Evolutionary conservation across 2,888 invertebrate species (phyloP).

Genomic region (Pseudococcus jackbeardsleyi): DNA sequence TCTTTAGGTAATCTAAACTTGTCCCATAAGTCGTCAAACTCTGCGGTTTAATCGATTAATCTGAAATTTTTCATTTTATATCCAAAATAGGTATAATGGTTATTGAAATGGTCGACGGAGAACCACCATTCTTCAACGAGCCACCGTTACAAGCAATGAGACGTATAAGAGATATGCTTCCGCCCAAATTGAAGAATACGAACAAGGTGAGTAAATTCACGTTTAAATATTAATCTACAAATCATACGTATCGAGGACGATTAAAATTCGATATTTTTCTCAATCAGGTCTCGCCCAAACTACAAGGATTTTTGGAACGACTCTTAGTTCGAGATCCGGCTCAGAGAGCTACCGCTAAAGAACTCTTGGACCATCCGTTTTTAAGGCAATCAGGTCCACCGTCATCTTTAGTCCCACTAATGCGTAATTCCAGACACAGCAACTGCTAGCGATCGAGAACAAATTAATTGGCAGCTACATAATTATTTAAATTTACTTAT

Average conservation of each 20-base stretch:
- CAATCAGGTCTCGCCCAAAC: conserved; percentile 79
- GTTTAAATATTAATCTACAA: neutral
- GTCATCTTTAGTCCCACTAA: conserved; percentile 90
- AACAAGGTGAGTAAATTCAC: conserved; percentile 80
- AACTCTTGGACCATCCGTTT: conserved; percentile 93
- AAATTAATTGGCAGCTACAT: neutral
- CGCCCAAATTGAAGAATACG: conserved; percentile 92
- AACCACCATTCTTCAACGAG: conserved; percentile 99
- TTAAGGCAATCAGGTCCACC: conserved; percentile 93
- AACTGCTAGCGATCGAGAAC: conserved; percentile 71
- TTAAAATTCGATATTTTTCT: conserved; percentile 11
- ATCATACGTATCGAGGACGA: neutral
- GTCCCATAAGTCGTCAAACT: neutral
- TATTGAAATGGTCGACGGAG: conserved; percentile 99
- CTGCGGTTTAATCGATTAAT: too few relatives aligned
- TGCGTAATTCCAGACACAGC: conserved; percentile 80
- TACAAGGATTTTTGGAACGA: conserved; percentile 92
- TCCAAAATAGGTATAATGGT: conserved; percentile 88
- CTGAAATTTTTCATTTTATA: conserved; percentile 66
- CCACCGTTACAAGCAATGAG: conserved; percentile 96
- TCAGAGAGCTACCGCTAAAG: conserved; percentile 90
- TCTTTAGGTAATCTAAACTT: conserved; percentile 75
- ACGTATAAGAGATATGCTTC: conserved; percentile 95
- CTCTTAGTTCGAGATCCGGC: conserved; percentile 96
- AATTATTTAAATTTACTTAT: conserved; percentile 24